Percentiles rank a stretch among this genome's conserved stretches.
Evolutionary conservation across 64 coral and sea anemone species (phyloP).

Genomic region (Cladopsammia gracilis): DNA sequence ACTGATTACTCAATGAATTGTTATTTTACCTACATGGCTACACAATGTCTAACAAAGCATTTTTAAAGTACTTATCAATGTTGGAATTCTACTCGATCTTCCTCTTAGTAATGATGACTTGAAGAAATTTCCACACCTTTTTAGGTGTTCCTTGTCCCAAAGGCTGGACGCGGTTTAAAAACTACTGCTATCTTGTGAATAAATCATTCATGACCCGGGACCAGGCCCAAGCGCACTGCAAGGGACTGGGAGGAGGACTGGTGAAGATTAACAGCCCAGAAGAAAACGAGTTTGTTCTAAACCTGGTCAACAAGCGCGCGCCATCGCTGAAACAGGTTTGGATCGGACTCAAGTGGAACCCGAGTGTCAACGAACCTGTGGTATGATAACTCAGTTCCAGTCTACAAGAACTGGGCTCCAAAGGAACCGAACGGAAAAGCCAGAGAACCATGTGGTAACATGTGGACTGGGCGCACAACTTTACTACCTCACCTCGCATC

Average conservation of each 20-base stretch:
- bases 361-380: not conserved
- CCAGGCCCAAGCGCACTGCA: not conserved
- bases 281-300: no score
- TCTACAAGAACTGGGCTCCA: constrained; percentile 12
- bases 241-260: no score
- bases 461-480: not conserved
- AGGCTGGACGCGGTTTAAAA: not conserved
- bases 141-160: not conserved
- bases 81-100: no score
- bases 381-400: not conserved
- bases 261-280: no score
- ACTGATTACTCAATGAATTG: no score
- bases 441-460: not conserved
- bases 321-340: not conserved
- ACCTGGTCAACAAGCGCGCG: not conserved
- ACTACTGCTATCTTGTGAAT: constrained; percentile 14
- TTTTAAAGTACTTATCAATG: no score
- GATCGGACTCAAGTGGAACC: not conserved
- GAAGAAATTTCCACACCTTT: no score
- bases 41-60: no score
- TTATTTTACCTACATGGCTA: no score
- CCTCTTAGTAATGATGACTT: no score
- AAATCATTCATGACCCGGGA: not conserved
- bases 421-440: not conserved
- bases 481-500: not conserved